Evolutionary conservation across 2,797 vertebrate genomes (phyloP), one percentile per base, ranked within the genome.

Genomic region (Serranus cabrilla): DNA sequence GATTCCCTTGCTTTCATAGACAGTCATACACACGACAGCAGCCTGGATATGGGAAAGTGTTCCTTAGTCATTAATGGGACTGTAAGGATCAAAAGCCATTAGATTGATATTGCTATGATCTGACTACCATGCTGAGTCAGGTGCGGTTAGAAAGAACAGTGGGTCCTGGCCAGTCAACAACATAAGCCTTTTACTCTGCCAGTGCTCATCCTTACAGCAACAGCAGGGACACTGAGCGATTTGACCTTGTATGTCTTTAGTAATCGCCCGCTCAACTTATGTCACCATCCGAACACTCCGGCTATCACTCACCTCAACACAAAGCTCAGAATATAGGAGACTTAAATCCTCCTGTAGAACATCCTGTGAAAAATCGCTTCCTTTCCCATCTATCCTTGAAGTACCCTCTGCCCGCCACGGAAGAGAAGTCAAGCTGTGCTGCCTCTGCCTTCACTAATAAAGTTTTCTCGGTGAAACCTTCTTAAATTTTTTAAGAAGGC

Each of bases 191-290:
- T 83, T n/a, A 51, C 76, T 79, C 58, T 69, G 40, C 25, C 59
- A 18, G 20, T 23, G 51, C 40, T 79, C 46, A 56, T 21, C 7
- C 64, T 42, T 54, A 42, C 17, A 56, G n/a, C 23, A 74, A 56
- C 77, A 65, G 56, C 21, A 57, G 25, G 60, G 23, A 63, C 71
- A 58, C 49, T n/a, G 47, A 81, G 63, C 2, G 6, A 25, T 69
- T 45, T 87, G 81, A 90, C 83, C 82, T 76, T 82, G 81, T 81
- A 74, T 18, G 7, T 82, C 73, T 74, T 78, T 59, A 72, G 55
- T 76, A 75, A 84, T 86, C 82, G 58, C 51, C 57, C 2, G 7
- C 65, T 82, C 74, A 72, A 83, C 82, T 79, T 46, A 1, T 76
- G 70, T 72, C 82, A 81, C 74, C 62, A 31, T 50, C 68, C 55